Evolutionary conservation across 2,888 invertebrate genomes (phyloP), one percentile per base, ranked within the genome.

Genomic region (Pocota personata): DNA sequence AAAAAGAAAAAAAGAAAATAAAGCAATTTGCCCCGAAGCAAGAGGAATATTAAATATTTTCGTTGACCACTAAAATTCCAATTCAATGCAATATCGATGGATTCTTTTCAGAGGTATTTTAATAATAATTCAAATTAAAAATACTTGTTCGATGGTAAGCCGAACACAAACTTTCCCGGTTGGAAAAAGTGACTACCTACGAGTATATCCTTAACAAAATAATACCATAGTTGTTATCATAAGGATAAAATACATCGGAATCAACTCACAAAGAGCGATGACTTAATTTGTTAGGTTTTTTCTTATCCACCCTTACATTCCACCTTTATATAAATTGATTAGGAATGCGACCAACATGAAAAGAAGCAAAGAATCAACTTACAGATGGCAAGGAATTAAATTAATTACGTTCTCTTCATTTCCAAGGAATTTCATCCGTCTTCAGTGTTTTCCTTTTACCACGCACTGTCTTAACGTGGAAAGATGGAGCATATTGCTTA

Each of bases 121-220:
- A 73, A 77, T 86, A 86, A 82, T 48, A 80, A 86, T 82, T 66
- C 77, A 77, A 76, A 86, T 86, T 86, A 82, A 86, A 86, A 86
- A 86, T 72, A 80, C 80, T 76, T 77, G 16, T 43, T 32, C 48
- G 21, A 32, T 82, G 60, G 48, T 46, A 52, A 57, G 62, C 24
- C 62, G n/a, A 16, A 16, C 16, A 35, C 50, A 67, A 67, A 60
- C 43, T 43, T 62, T 69, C 30, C 40, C 48, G 21, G 16, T 10
- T 35, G 1, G 1, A n/a, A 30, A 40, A 8, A 37, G 10, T 27
- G 7, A 10, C 43, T 52, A 27, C 40, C 7, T n/a, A n/a, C n/a
- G n/a, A n/a, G n/a, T 19, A 12, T 12, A 12, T 55, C 71, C 57
- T 27, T 27, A 69, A 69, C 8, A 58, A 52, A 60, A 67, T n/a